Percentiles rank a stretch among this genome's conserved stretches.
Evolutionary conservation across 23 tunicate genomes (phyloP).

Genomic region (Trididemnum clinides): DNA sequence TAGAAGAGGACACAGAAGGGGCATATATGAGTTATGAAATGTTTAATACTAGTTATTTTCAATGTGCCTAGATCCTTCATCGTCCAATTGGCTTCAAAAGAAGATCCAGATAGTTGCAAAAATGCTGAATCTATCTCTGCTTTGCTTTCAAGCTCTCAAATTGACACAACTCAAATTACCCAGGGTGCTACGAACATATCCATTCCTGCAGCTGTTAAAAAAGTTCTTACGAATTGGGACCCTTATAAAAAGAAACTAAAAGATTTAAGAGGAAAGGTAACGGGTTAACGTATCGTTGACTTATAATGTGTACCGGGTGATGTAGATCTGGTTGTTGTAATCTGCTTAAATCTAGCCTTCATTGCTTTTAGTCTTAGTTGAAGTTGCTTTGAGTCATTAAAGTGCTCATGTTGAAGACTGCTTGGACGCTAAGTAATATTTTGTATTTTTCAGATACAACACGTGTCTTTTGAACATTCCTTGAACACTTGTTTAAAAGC

Average conservation of each 20-base stretch:
- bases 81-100: slow-evolving; percentile 19
- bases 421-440: too few relatives aligned
- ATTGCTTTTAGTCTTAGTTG: too few relatives aligned
- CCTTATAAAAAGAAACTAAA: not conserved
- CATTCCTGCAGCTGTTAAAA: slow-evolving; percentile 1
- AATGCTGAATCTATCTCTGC: not conserved
- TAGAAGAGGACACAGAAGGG: too few relatives aligned
- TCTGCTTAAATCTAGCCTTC: too few relatives aligned
- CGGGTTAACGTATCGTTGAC: too few relatives aligned
- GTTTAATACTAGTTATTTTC: not conserved
- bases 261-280: slow-evolving; percentile 24
- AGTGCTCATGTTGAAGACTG: too few relatives aligned
- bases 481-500: slow-evolving; percentile 27
- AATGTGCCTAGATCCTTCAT: slow-evolving; percentile 14
- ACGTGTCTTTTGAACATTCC: slow-evolving; percentile 4
- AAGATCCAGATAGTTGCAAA: not conserved
- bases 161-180: slow-evolving; percentile 24
- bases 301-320: too few relatives aligned
- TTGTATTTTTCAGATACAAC: not conserved
- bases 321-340: too few relatives aligned
- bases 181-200: slow-evolving; percentile 24
- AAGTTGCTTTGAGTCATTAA: too few relatives aligned
- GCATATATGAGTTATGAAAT: too few relatives aligned
- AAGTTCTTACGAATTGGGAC: slow-evolving; percentile 33
- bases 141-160: slow-evolving; percentile 7